These are phyloP conservation scores for Drosophila subsilvestris DNA, from an alignment of 2,888 invertebrate genomes.

Conservation along the genomic window DNA sequence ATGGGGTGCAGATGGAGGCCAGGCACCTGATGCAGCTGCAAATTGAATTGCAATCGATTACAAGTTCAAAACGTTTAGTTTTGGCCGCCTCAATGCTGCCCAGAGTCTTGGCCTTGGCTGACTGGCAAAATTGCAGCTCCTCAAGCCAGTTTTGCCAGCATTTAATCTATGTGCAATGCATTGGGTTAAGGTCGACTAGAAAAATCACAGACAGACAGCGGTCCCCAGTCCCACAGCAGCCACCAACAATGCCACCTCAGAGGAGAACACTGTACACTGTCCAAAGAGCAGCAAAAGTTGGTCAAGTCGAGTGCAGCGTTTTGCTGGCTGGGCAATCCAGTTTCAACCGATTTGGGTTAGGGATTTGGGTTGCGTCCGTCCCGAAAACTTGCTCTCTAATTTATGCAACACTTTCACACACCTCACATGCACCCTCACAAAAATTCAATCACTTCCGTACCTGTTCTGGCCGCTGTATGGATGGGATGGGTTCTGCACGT, in stretches of 20 bases:
- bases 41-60: constrained; percentile 66
- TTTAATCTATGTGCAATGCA: constrained; percentile 76
- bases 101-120: constrained; percentile 71
- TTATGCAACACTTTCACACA: constrained; percentile 46
- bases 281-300: constrained; percentile 44
- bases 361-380: not conserved
- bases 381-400: constrained; percentile 15
- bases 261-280: not conserved
- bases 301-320: constrained; percentile 42
- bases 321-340: constrained; percentile 2
- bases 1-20: constrained; percentile 10
- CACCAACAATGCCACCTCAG: not conserved
- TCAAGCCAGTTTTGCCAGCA: constrained; percentile 58
- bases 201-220: constrained; percentile 61
- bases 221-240: constrained; percentile 28
- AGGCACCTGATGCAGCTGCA: constrained; percentile 56
- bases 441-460: constrained; percentile 69
- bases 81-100: constrained; percentile 69
- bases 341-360: constrained; percentile 20
- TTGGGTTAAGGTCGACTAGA: constrained; percentile 82
- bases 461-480: constrained; percentile 43
- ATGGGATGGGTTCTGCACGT: constrained; percentile 11
- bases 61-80: constrained; percentile 76
- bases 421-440: constrained; percentile 10
- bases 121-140: constrained; percentile 69